Evolutionary conservation across 2,888 invertebrate genomes (phyloP), one percentile per base, ranked within the genome.

Genomic region (Eupithecia inturbata): DNA sequence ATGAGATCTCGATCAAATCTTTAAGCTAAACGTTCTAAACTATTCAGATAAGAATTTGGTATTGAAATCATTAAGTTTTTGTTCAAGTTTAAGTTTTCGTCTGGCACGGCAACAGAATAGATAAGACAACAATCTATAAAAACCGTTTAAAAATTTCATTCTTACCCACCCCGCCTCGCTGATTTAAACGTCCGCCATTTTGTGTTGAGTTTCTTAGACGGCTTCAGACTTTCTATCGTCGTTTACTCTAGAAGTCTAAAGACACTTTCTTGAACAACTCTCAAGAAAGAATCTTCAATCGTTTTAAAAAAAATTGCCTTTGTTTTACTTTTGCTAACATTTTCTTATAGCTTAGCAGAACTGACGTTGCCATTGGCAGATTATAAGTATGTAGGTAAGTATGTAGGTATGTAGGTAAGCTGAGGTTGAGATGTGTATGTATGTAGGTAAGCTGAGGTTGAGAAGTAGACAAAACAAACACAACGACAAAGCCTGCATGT

Each of bases 1-100:
- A 39, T 33, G n/a, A 64, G 12, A 64, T 36, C 19, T 64, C 36
- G 64, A n/a, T 36, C 64, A 19, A 22, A 66, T 66, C 10, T 4
- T 22, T 66, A 66, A n/a, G 64, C 22, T 66, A 26, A 66, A 63
- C 36, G 63, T 33, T 66, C 7, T 26, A 36, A 36, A 28, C n/a
- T 39, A 39, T 66, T 39, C 39, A 14, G 39, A 66, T 22, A 39
- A 39, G 39, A 39, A 66, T 66, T 66, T 66, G 39, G 14, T 26
- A 39, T 39, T 62, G 19, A 31, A 62, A 19, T 31, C 7, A 31
- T 62, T 62, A 62, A 19, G 53, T 53, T 53, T 12, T 53, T 53
- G 53, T 19, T 22, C 12, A 53, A 12, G 12, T 26, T 22, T 2
- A 53, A 26, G 7, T 53, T 26, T 22, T 26, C 12, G 1, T 12